Evolutionary conservation across 2,888 invertebrate species (phyloP), one percentile per base, ranked within the genome.

Genomic region (Eupithecia inturbata): DNA sequence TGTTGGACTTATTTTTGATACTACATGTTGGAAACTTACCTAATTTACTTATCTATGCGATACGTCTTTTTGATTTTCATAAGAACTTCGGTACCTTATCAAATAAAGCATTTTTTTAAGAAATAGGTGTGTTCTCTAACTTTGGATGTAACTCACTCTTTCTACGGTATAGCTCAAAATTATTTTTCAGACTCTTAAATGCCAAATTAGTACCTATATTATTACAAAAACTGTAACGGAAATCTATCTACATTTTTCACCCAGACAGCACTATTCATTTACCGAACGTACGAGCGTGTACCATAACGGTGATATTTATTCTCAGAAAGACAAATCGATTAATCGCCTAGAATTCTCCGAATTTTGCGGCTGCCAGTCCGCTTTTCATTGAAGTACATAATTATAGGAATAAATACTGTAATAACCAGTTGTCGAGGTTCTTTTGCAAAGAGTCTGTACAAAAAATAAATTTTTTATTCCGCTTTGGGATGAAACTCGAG

Each of bases 261-360:
- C n/a, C 22, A 26, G 14, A 57, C 57, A 57, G 22, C 26, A 22
- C 6, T 19, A 7, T 3, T 33, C 0, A 14, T 12, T 31, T 62
- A 7, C 9, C 36, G 1, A 5, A 22, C n/a, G 16, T 26, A 31
- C 10, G 26, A 68, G 12, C n/a, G n/a, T n/a, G 49, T 28, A 41
- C 22, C 57, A 60, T 62, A 19, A 39, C n/a, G 19, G 4, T n/a
- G 36, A 28, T 68, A 39, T 39, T 39, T 69, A 41, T 69, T 69
- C 69, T 39, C 36, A 28, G 69, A 69, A 69, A 41, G 49, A 10
- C 1, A 12, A 57, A 69, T 69, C 69, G 69, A 69, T 69, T 41
- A 19, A 53, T 68, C 7, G 39, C 39, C 19, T 41, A 12, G 28
- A 28, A 62, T 69, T 60, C 60, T 41, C 7, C 28, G 69, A 41